These are phyloP conservation scores for Stigmatopora argus DNA, from an alignment of 2,113 vertebrate species.

Conservation along the genomic window DNA sequence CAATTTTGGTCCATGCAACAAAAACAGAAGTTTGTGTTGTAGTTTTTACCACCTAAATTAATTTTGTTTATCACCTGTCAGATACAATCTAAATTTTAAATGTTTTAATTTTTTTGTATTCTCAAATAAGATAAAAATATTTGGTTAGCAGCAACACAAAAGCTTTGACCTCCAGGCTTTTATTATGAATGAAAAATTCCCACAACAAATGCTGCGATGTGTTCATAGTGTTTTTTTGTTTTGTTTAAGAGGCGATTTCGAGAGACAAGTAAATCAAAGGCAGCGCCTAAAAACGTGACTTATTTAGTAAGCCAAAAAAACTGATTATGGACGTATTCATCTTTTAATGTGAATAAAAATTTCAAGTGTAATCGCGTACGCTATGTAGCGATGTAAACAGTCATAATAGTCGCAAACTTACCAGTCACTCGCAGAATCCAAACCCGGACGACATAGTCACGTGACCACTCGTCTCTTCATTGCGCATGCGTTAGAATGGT, in stretches of 20 bases:
- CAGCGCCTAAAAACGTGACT: not conserved
- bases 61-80: no score
- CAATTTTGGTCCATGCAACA: no score
- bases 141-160: not conserved
- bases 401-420: constrained; percentile 24
- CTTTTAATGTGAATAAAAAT: not conserved
- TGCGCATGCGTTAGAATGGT: constrained; percentile 17
- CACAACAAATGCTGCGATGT: not conserved
- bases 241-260: not conserved
- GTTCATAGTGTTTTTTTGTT: no score
- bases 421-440: not conserved
- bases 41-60: no score
- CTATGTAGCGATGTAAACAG: not conserved
- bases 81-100: no score
- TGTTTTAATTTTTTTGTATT: no score
- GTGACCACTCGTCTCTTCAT: constrained; percentile 5
- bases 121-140: no score
- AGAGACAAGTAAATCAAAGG: not conserved
- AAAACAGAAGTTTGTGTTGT: no score
- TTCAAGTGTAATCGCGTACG: not conserved
- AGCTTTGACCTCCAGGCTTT: not conserved
- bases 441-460: constrained; percentile 12
- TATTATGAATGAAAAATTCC: not conserved
- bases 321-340: not conserved
- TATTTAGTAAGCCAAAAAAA: not conserved